phyloP scores from a whole-genome alignment of 2,113 vertebrate species.

The Pantherophis guttatus region DNA sequence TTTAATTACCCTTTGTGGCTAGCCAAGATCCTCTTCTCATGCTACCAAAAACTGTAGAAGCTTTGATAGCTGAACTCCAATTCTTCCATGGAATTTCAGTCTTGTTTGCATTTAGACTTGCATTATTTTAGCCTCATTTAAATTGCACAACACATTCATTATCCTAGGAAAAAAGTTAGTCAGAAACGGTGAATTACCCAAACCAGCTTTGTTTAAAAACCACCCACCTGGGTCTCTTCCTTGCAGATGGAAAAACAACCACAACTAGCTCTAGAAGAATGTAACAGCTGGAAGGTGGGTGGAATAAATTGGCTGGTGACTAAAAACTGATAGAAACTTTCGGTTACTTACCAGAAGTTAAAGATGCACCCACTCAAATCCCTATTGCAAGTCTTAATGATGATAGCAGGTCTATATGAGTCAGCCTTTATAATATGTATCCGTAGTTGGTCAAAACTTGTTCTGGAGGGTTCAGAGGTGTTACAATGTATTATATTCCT shows the following conservation, averaged over 20 bases:
- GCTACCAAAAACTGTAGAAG: background rate
- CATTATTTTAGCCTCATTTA: background rate
- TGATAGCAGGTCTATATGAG: background rate
- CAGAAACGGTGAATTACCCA: background rate
- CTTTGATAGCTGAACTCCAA: background rate
- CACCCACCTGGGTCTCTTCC: background rate
- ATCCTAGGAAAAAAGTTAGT: background rate
- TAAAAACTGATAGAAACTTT: background rate
- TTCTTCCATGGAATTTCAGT: background rate
- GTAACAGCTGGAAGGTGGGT: background rate
- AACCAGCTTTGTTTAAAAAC: background rate
- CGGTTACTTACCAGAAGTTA: constrained; percentile 22
- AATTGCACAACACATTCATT: background rate
- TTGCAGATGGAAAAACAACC: background rate
- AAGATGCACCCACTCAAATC: background rate
- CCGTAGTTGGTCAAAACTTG: background rate
- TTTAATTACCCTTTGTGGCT: background rate
- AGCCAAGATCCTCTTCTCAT: background rate
- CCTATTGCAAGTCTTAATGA: constrained; percentile 7
- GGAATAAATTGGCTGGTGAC: background rate
- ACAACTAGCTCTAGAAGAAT: background rate
- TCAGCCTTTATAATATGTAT: background rate
- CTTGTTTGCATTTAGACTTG: background rate
- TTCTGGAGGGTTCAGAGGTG: constrained; percentile 20
- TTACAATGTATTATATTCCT: constrained; percentile 72